phyloP scores from a whole-genome alignment of 2,113 vertebrate genomes.

The Taxidea taxus region DNA sequence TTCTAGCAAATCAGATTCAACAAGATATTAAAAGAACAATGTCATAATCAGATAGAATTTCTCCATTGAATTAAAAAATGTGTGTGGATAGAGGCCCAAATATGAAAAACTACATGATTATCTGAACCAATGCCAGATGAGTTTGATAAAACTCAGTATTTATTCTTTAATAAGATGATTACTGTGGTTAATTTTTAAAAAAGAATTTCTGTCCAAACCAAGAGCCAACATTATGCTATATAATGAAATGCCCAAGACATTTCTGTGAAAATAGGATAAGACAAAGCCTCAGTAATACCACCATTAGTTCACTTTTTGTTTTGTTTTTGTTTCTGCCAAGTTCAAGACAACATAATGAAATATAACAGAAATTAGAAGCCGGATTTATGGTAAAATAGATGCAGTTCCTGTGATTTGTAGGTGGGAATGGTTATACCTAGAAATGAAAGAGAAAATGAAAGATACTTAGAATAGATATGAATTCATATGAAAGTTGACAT shows the following conservation, averaged over 20 bases:
- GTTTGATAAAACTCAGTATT: conserved; percentile 14
- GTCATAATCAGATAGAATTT: conserved; percentile 11
- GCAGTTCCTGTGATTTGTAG: background rate
- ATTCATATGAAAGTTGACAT: background rate
- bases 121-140: background rate
- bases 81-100: background rate
- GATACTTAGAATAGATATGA: background rate
- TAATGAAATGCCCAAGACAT: background rate
- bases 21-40: conserved; percentile 28
- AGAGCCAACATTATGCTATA: background rate
- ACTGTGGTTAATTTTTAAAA: background rate
- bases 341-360: background rate
- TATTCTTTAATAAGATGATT: conserved; percentile 10
- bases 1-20: conserved; percentile 22
- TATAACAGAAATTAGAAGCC: background rate
- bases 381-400: background rate
- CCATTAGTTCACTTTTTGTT: background rate
- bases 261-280: conserved; percentile 3
- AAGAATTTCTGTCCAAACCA: background rate
- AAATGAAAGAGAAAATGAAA: conserved; percentile 2
- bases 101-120: background rate
- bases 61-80: background rate
- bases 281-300: background rate
- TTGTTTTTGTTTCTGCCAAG: background rate
- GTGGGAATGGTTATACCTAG: background rate